phyloP scores from a whole-genome alignment of 2,797 vertebrate genomes.

The Pseudomugil gertrudae region DNA sequence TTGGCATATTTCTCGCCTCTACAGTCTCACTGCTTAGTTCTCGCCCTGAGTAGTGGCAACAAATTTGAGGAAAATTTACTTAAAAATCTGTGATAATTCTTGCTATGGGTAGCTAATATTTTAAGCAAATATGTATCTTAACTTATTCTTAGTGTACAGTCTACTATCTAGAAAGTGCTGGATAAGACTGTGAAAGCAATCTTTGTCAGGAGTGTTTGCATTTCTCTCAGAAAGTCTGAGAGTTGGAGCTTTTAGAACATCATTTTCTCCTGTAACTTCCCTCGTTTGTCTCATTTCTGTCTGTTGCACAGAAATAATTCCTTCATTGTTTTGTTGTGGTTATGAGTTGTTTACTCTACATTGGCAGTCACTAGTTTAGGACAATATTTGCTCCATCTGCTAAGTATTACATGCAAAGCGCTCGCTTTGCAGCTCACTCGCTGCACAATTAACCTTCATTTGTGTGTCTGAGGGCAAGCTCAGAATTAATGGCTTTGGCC shows the following conservation, averaged over 20 bases:
- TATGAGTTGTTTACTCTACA: conserved; percentile 12
- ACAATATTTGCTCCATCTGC: conserved; percentile 24
- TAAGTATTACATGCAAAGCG: conserved; percentile 4
- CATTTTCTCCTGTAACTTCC: conserved; percentile 7
- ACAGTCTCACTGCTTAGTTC: conserved; percentile 1
- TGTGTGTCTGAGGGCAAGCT: conserved; percentile 15
- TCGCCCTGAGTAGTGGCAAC: conserved; percentile 10
- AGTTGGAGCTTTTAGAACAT: background rate
- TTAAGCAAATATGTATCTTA: conserved; percentile 1
- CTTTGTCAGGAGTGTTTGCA: background rate
- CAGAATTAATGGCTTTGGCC: conserved; percentile 39
- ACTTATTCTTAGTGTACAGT: background rate
- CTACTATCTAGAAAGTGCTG: background rate
- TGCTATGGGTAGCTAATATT: conserved; percentile 9
- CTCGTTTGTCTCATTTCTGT: background rate
- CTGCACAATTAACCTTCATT: conserved; percentile 35
- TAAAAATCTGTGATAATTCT: conserved; percentile 16
- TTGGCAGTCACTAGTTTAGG: conserved; percentile 1
- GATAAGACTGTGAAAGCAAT: background rate
- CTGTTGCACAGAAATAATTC: background rate
- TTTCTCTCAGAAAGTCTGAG: background rate
- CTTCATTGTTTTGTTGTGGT: conserved; percentile 3
- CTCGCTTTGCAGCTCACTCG: conserved; percentile 9
- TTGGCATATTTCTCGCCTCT: too few relatives aligned
- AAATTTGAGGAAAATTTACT: conserved; percentile 40